Evolutionary conservation across 2,113 vertebrate species (phyloP).

Genomic region (Neodon shergylaensis): DNA sequence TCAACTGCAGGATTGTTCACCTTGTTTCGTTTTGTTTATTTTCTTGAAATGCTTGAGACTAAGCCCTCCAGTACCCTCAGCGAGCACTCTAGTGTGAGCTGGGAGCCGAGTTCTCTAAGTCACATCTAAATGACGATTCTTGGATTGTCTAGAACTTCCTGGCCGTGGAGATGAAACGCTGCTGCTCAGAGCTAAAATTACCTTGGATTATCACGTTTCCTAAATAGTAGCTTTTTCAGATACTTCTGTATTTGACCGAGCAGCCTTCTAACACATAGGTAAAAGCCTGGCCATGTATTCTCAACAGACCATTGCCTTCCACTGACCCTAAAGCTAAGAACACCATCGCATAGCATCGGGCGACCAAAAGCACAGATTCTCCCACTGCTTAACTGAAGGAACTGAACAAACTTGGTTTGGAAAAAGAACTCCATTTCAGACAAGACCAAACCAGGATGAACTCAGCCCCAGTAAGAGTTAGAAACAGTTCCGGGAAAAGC

Average conservation of each 20-base stretch:
- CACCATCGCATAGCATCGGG: background rate
- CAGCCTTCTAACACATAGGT: background rate
- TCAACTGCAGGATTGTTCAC: fast-evolving
- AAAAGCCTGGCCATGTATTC: background rate
- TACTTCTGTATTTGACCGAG: background rate
- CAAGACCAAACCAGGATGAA: too few species aligned
- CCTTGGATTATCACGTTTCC: background rate
- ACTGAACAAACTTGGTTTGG: too few species aligned
- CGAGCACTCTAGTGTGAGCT: background rate
- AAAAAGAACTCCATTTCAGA: too few species aligned
- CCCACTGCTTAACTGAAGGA: too few species aligned
- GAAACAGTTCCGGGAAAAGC: too few species aligned
- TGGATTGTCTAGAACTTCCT: background rate
- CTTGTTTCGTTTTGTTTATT: background rate
- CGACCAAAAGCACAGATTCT: background rate
- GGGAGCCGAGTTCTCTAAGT: background rate
- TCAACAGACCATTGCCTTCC: background rate
- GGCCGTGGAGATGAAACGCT: background rate
- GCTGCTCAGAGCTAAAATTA: background rate
- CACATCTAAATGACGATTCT: background rate
- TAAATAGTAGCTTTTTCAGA: background rate
- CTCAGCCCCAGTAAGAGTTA: too few species aligned
- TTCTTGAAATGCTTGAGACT: background rate
- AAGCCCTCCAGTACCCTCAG: background rate
- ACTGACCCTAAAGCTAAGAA: background rate